Base-by-base conservation (phyloP, 2,113 vertebrate species). In the Archilochus colubris region DNA sequence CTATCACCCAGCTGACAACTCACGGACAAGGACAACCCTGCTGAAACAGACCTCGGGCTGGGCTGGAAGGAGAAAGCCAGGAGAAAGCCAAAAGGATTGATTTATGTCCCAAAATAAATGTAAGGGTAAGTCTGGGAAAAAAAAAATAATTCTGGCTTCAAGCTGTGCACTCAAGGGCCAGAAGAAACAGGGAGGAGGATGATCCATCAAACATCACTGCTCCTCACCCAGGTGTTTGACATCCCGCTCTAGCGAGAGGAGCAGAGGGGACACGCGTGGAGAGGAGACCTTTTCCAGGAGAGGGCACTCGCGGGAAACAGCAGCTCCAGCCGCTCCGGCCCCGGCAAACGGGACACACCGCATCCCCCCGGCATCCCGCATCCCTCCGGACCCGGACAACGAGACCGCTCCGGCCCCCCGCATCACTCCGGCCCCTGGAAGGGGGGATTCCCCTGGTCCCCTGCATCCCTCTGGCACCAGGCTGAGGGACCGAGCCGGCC, bases 251-350 rank as follows among this genome's bases (percentile, higher is more conserved):
- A 27, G 14, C 0, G 4, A n/a, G 38, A 24, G 58, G 36, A 3
- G 27, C 12, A 28, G 33, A 33, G 77, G 33, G 70, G 48, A 4
- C 79, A 67, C 62, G 44, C 9, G 30, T 82, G 89, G 75, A 85
- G 78, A n/a, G 91, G 57, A 77, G 64, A 58, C 70, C 70, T 46
- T 82, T 76, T 83, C 95, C 97, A 96, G 97, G 93, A 97, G 97
- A 96, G 97, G 93, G 97, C 97, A 97, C 88, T 93, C 68, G 94
- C 30, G 95, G 94, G 84, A 96, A 98, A 93, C 87, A 15, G 83
- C 95, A 94, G 92, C 91, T 82, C 44, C 89, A 14, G 51, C 33
- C 22, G 53, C 73, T 73, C 86, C 43, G 48, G 78, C 23, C 77
- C 43, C 73, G 44, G 84, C 10, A 62, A 30, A 61, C 16, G 44